Evolutionary conservation across 2,797 vertebrate genomes (phyloP), one percentile per base, ranked within the genome.

Genomic region (Bradypus variegatus): DNA sequence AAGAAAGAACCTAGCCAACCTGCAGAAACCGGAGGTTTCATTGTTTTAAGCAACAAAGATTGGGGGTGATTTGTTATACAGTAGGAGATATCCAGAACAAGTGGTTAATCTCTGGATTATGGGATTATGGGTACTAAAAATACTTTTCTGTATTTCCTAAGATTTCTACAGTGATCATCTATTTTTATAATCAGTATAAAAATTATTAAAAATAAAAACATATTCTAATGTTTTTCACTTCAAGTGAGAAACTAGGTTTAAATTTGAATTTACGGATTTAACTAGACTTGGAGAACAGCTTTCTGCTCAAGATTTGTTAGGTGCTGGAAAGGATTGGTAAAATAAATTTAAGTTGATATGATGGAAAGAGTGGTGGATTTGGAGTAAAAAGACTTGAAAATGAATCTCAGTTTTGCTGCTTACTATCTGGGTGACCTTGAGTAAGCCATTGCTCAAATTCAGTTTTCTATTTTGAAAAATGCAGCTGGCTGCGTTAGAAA

Each of bases 391-490:
- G 86, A 86, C 90, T 88, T 88, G 67, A 62, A 88, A 78, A 83
- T 16, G 73, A 55, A 80, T 86, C 80, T 73, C 62, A 21, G 69
- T 36, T 90, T 86, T 92, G 41, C 73, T 76, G 27, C 73, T 76
- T 76, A 29, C 73, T 76, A 33, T 76, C 64, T 38, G 77, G 86
- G 85, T 94, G 92, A 96, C 94, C 96, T 96, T 96, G 92, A 91
- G 36, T 45, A 73, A 88, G 69, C 19, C 41, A 58, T 93, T 85
- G 92, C 77, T 91, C 91, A 75, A 81, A 91, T 89, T 92, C 78
- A 25, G 84, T 91, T 87, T 96, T 92, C 96, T 95, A 80, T 95
- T 96, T 96, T 95, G 94, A 91, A 94, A 89, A 94, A 45, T 25
- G 92, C 94, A 95, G 92, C 94, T 94, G 95, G 91, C 88, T 93